Evolutionary conservation across 2,797 vertebrate genomes (phyloP).

Genomic region (Peromyscus melanophrys): DNA sequence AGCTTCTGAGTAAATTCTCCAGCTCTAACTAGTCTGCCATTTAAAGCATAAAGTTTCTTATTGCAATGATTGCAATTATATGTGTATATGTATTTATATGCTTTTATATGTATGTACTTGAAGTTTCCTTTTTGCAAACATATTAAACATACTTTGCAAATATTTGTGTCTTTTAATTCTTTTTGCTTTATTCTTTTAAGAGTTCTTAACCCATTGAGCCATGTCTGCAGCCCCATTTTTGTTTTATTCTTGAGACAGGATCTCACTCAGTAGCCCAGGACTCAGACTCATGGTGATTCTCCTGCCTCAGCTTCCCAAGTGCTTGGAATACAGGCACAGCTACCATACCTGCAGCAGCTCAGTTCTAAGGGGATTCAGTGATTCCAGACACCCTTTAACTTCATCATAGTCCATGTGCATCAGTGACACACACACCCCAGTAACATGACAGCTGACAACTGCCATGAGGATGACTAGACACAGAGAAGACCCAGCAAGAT

Average conservation of each 20-base stretch:
- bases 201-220: background rate
- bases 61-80: background rate
- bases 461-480: too few species aligned
- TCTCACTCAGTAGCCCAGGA: background rate
- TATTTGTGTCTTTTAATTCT: background rate
- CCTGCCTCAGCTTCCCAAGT: background rate
- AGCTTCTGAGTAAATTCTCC: background rate
- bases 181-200: background rate
- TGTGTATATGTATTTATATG: too few species aligned
- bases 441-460: background rate
- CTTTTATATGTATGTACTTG: background rate
- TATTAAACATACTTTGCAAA: background rate
- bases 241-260: background rate
- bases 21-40: background rate
- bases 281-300: background rate
- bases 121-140: conserved; percentile 20
- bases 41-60: background rate
- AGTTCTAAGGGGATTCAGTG: background rate
- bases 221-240: background rate
- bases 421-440: background rate
- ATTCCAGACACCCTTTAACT: background rate
- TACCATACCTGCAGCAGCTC: background rate
- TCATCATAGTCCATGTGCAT: too few species aligned
- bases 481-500: background rate
- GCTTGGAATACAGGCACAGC: background rate